Evolutionary conservation across 2,888 invertebrate species (phyloP), one percentile per base, ranked within the genome.

Genomic region (Calameuta pallipes): DNA sequence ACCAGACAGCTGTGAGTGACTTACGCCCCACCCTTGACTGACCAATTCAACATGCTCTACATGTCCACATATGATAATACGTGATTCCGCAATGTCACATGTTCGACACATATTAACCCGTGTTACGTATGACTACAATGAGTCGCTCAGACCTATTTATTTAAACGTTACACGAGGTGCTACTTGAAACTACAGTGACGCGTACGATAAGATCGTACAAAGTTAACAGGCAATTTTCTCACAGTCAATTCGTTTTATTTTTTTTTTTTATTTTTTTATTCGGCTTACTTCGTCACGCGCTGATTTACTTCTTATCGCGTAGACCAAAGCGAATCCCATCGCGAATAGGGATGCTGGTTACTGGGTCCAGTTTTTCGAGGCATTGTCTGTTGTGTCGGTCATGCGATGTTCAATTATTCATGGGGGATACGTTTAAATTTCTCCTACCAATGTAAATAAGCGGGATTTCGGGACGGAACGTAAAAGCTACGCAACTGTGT

Each of bases 1-100:
- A 83, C 83, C 79, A 85, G 87, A 87, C 88, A 89, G 87, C 87
- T 89, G 88, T 85, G 87, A 85, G 87, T 89, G 89, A 89, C 87
- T 87, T 76, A 33, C 76, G 68, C 13, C 78, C 78, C 78, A 75
- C 73, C 79, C 56, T 56, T 56, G 9, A 56, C 56, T 56, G 56
- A 56, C 56, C 56, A 56, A 56, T 56, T 56, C 56, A 56, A 56
- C 56, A 56, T 56, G 23, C 9, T 56, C 56, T 56, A 56, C 23
- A 15, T 23, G 9, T 56, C 56, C 56, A 41, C 69, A 12, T 68
- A 73, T 75, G 79, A 82, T 78, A 80, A 37, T 31, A 83, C 75
- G 80, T 82, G 73, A 15, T 74, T 76, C 33, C 76, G 74, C 70
- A 79, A 71, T 76, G 75, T 78, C 81, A 80, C 82, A 56, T 81